Evolutionary conservation across 2,888 invertebrate species (phyloP), one percentile per base, ranked within the genome.

Genomic region (Drosophila maculinotata): DNA sequence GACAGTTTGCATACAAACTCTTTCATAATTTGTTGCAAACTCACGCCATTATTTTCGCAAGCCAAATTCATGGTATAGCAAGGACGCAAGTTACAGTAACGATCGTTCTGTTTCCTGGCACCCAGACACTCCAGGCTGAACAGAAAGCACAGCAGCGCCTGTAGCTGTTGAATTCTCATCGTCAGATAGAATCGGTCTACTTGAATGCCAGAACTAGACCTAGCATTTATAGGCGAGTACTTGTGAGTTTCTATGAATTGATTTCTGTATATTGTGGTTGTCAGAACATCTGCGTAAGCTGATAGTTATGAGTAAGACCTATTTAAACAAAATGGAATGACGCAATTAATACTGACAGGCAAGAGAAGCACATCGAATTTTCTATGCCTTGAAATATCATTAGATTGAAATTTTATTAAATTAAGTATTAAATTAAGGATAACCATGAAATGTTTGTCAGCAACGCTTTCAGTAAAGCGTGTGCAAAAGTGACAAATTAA

Each of bases 41-140:
- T 51, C 25, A 77, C 78, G 0, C 33, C 54, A 7, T 44, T 44
- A 23, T 59, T 66, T 5, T 45, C 3, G 17, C 78, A 77, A 3
- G 74, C 26, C 8, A 71, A n/a, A 28, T 77, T 79, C 1, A 10
- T 1, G 0, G 0, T 0, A 1, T 31, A 30, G 1, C 79, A 79
- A 1, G 58, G 26, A 14, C 7, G 8, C 9, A 57, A 20, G 0
- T 9, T 6, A 10, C 80, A 79, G 36, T 63, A 54, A 0, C 7
- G 17, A 1, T 14, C 17, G 1, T 47, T 12, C 7, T 1, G 0
- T 6, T 5, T 9, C 0, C 1, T 9, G 15, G 20, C 7, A 0
- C 5, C 10, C 9, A 23, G 0, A 7, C 23, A 60, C 1, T 3
- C 12, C 1, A 28, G 1, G 4, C 17, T 12, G 3, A 26, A 10